Evolutionary conservation across 30 jellyfish, hydroid and myxozoan genomes (phyloP).

Genomic region (Cassiopea xamachana): DNA sequence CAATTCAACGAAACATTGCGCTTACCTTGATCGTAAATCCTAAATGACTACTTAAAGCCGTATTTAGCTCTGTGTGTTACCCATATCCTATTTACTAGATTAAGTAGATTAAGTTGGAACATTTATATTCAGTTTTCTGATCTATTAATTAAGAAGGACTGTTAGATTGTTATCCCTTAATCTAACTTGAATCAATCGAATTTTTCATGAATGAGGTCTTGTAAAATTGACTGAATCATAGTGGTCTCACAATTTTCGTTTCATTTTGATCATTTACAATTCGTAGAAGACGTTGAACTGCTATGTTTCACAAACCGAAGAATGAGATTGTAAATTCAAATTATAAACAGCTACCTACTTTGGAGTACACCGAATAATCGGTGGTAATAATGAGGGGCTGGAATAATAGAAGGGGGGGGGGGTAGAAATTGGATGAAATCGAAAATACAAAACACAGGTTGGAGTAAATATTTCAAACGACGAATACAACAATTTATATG

Average conservation of each 20-base stretch:
- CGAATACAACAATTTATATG: too few species aligned
- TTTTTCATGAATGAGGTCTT: background rate
- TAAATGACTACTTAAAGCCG: background rate
- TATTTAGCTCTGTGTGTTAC: background rate
- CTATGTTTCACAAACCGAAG: too few species aligned
- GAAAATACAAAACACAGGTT: too few species aligned
- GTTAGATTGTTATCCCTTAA: background rate
- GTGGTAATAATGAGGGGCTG: too few species aligned
- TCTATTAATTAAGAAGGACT: background rate
- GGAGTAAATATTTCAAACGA: too few species aligned
- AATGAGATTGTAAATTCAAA: too few species aligned
- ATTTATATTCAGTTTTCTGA: background rate
- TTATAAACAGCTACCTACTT: too few species aligned
- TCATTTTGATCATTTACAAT: background rate
- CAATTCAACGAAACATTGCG: background rate
- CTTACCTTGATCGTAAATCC: background rate
- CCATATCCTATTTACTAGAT: background rate
- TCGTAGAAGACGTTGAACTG: too few species aligned
- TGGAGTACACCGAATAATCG: too few species aligned
- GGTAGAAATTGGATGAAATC: too few species aligned
- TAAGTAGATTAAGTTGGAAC: background rate
- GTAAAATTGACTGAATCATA: background rate
- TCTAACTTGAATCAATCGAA: background rate
- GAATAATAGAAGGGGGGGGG: too few species aligned
- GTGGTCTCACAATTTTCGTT: background rate